Conservation (phyloP, 2,888 invertebrate genomes). For the Melanostoma scalare region DNA sequence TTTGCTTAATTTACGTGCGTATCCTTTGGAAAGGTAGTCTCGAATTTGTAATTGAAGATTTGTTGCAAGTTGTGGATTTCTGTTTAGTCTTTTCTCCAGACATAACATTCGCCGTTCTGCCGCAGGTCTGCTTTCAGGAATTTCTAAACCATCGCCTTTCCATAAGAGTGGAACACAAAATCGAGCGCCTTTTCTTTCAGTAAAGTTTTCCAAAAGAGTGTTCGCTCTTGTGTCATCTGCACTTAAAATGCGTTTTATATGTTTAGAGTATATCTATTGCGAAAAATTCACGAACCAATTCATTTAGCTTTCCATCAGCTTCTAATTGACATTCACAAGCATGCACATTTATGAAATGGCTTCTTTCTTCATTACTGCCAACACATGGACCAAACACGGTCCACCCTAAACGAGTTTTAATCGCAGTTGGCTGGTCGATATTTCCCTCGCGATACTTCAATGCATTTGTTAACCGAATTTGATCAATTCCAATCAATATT, state of each 20-base stretch:
- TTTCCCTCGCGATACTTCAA: not conserved
- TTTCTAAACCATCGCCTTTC: not conserved
- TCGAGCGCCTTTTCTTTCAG: not conserved
- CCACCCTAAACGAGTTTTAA: not conserved
- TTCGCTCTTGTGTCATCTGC: not conserved
- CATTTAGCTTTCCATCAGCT: too few relatives aligned
- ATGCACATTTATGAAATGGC: too few relatives aligned
- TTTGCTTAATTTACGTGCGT: conserved; percentile 54
- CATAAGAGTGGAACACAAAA: conserved; percentile 11
- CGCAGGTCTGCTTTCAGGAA: conserved; percentile 9
- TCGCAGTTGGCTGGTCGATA: not conserved
- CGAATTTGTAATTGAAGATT: conserved; percentile 41
- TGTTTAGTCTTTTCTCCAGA: conserved; percentile 5
- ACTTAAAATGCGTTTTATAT: too few relatives aligned
- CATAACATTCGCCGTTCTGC: not conserved
- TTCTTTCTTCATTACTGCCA: not conserved
- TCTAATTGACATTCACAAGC: too few relatives aligned
- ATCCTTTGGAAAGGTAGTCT: conserved; percentile 62
- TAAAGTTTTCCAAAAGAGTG: not conserved
- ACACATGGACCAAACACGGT: not conserved
- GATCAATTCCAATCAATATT: not conserved
- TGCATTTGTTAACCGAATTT: not conserved
- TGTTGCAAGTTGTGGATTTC: conserved; percentile 7
- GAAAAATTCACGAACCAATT: too few relatives aligned
- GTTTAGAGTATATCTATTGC: too few relatives aligned